These are phyloP conservation scores for Takifugu rubripes DNA, from an alignment of 2,797 vertebrate species.

Conservation along the genomic window DNA sequence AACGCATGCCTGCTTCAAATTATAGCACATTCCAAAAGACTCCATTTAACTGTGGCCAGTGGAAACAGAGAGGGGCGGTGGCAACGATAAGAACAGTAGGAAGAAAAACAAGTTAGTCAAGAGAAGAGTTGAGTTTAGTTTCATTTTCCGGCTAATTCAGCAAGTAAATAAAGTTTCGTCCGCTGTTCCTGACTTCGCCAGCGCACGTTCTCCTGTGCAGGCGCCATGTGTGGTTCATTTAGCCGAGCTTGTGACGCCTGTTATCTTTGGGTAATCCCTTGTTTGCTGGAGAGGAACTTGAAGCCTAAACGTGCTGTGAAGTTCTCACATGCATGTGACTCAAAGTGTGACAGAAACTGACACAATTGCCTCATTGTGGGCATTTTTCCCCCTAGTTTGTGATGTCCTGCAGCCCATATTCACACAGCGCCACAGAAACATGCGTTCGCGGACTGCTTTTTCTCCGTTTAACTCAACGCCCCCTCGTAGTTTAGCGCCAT, in stretches of 20 bases:
- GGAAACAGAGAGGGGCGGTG: neutral
- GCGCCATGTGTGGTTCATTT: neutral
- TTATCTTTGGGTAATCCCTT: neutral
- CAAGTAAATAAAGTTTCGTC: neutral
- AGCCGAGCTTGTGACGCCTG: neutral
- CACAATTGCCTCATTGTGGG: neutral
- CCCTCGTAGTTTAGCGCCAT: too few relatives aligned
- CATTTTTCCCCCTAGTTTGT: too few relatives aligned
- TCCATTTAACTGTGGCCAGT: neutral
- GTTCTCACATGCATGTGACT: conserved; percentile 4
- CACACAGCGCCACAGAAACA: too few relatives aligned
- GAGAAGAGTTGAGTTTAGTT: too few relatives aligned
- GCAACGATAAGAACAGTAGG: neutral
- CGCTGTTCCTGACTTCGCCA: neutral
- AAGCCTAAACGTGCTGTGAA: neutral
- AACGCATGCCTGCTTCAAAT: conserved; percentile 14
- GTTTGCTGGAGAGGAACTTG: neutral
- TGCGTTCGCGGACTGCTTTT: too few relatives aligned
- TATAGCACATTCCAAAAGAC: conserved; percentile 15
- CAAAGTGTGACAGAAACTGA: neutral
- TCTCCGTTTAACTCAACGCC: too few relatives aligned
- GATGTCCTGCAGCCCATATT: too few relatives aligned
- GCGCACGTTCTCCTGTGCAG: neutral
- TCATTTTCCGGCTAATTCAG: too few relatives aligned
- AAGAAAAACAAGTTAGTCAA: neutral